Conservation (phyloP, 2,113 vertebrate species). For the Anoplopoma fimbria region DNA sequence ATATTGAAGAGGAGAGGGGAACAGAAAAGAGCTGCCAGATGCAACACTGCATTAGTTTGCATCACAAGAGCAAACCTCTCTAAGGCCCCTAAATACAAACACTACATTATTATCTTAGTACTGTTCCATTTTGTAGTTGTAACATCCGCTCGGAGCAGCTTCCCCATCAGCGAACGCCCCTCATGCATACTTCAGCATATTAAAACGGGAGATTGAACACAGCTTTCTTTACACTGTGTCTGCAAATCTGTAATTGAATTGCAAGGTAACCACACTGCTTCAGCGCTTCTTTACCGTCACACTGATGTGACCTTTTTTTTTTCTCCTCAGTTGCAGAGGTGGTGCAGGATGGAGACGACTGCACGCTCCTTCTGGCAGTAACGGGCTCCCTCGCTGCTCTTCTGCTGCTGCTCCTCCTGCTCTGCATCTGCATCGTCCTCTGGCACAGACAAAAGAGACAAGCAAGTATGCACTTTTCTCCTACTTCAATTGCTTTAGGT, state of each 20-base stretch:
- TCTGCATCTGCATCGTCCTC: conserved; percentile 70
- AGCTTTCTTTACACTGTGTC: conserved; percentile 8
- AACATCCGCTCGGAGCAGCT: conserved; percentile 4
- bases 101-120: conserved; percentile 5
- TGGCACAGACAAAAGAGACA: conserved; percentile 67
- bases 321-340: conserved; percentile 72
- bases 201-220: conserved; percentile 34
- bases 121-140: conserved; percentile 26
- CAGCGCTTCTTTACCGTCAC: conserved; percentile 27
- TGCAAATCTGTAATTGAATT: conserved; percentile 46
- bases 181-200: conserved; percentile 3
- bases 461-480: conserved; percentile 74
- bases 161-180: conserved; percentile 11
- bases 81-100: conserved; percentile 1
- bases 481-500: conserved; percentile 41
- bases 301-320: conserved; percentile 52
- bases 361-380: conserved; percentile 56
- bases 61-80: conserved; percentile 21
- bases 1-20: neutral
- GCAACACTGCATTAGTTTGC: conserved; percentile 23
- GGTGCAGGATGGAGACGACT: conserved; percentile 52
- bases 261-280: conserved; percentile 18
- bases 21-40: conserved; percentile 18
- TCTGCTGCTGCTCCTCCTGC: conserved; percentile 71
- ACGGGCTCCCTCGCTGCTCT: conserved; percentile 57